Percentiles rank a stretch among this genome's conserved stretches.
Conservation (phyloP, 2,797 vertebrate species). For the Sternarchorhynchus goeldii region DNA sequence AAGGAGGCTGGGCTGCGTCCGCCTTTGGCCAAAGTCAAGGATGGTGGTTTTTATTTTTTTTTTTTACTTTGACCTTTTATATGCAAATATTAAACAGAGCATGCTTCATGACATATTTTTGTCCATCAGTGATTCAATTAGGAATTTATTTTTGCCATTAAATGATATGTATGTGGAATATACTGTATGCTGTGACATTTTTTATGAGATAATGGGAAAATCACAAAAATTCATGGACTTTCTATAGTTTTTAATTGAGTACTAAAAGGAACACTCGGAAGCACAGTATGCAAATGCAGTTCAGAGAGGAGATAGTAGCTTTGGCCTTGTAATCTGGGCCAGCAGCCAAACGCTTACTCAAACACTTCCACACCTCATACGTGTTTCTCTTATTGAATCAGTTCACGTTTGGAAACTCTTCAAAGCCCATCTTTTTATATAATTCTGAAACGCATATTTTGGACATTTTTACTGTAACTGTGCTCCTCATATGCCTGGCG, state of each 20-base stretch:
- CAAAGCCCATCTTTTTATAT: slow-evolving; percentile 23
- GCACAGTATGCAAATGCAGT: too few species aligned
- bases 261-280: slow-evolving; percentile 6
- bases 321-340: slow-evolving; percentile 9
- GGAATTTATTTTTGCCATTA: slow-evolving; percentile 41
- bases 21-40: slow-evolving; percentile 30
- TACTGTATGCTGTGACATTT: slow-evolving; percentile 21
- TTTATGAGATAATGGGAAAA: slow-evolving; percentile 29
- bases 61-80: slow-evolving; percentile 20
- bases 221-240: slow-evolving; percentile 30
- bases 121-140: slow-evolving; percentile 13
- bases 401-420: slow-evolving; percentile 28
- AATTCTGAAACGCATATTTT: slow-evolving; percentile 43
- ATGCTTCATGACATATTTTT: slow-evolving; percentile 2
- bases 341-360: background rate
- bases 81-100: slow-evolving; percentile 33
- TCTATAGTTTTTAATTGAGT: slow-evolving; percentile 14
- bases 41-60: slow-evolving; percentile 25
- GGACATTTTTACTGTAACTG: slow-evolving; percentile 67
- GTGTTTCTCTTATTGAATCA: slow-evolving; percentile 20
- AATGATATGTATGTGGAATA: slow-evolving; percentile 26
- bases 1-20: slow-evolving; percentile 31
- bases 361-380: slow-evolving; percentile 6
- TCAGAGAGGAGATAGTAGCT: background rate
- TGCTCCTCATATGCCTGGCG: slow-evolving; percentile 63